Percentiles rank a stretch among this genome's conserved stretches.
Evolutionary conservation across 2,113 vertebrate genomes (phyloP).

Genomic region (Jaculus jaculus): DNA sequence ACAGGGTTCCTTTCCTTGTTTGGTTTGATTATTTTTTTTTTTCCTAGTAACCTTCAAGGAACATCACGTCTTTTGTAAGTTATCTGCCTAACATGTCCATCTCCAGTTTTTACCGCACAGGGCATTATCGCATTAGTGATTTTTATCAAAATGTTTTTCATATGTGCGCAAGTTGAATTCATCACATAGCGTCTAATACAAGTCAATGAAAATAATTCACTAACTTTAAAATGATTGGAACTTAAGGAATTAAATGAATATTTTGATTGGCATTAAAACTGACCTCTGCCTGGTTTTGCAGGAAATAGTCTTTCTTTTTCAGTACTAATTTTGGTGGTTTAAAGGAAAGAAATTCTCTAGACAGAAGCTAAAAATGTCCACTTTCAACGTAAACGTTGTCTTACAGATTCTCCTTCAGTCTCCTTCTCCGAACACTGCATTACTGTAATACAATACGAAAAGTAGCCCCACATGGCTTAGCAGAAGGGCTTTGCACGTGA

Average conservation of each 20-base stretch:
- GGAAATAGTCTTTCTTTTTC: constrained; percentile 38
- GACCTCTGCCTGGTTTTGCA: constrained; percentile 20
- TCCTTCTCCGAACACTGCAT: constrained; percentile 24
- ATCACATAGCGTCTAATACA: constrained; percentile 52
- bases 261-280: constrained; percentile 47
- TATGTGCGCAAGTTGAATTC: not conserved
- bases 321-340: constrained; percentile 44
- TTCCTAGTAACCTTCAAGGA: constrained; percentile 8
- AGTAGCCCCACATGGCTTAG: constrained; percentile 68
- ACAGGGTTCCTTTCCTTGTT: not conserved
- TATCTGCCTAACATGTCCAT: not conserved
- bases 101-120: constrained; percentile 38
- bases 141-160: constrained; percentile 47
- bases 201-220: constrained; percentile 43
- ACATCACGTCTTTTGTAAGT: constrained; percentile 44
- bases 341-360: constrained; percentile 50
- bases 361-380: not conserved
- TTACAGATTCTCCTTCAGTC: not conserved
- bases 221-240: constrained; percentile 23
- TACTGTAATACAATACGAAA: constrained; percentile 62
- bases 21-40: not conserved
- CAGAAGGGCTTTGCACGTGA: constrained; percentile 71
- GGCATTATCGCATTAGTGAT: constrained; percentile 34
- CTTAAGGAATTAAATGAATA: not conserved
- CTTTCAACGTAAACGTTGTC: constrained; percentile 25